Conservation (phyloP, 2,888 invertebrate genomes). For the Dermolepida albohirtum region DNA sequence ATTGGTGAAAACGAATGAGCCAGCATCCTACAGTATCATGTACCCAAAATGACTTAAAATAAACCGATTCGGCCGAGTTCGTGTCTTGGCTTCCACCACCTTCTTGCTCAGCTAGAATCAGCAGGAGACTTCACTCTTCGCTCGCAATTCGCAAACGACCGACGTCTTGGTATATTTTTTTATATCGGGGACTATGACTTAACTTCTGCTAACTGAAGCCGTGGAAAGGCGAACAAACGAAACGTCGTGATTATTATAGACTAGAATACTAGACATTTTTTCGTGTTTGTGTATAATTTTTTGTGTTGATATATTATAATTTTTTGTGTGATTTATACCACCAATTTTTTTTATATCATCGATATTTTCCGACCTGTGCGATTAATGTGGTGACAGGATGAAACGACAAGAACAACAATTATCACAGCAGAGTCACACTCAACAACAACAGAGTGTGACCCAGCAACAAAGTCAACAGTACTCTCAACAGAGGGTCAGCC, state of each 20-base stretch:
- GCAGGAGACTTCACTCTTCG: slow-evolving; percentile 77
- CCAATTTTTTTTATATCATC: slow-evolving; percentile 53
- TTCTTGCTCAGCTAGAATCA: slow-evolving; percentile 51
- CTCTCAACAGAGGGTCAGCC: slow-evolving; percentile 70
- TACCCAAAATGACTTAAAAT: slow-evolving; percentile 56
- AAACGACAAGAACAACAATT: slow-evolving; percentile 74
- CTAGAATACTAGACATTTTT: slow-evolving; percentile 52
- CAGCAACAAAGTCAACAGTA: slow-evolving; percentile 68
- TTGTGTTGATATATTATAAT: slow-evolving; percentile 42
- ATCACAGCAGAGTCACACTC: slow-evolving; percentile 64
- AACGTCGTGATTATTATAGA: slow-evolving; percentile 56
- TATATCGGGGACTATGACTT: slow-evolving; percentile 82
- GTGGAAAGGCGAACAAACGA: slow-evolving; percentile 62
- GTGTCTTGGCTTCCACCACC: slow-evolving; percentile 52
- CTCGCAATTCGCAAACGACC: slow-evolving; percentile 93
- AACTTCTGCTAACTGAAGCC: slow-evolving; percentile 76
- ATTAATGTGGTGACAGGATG: slow-evolving; percentile 72
- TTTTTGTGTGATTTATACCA: slow-evolving; percentile 55
- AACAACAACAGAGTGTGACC: slow-evolving; percentile 60
- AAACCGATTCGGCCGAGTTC: slow-evolving; percentile 53
- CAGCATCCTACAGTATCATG: slow-evolving; percentile 49
- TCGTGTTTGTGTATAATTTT: slow-evolving; percentile 56
- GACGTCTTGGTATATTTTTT: slow-evolving; percentile 83
- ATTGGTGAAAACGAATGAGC: slow-evolving; percentile 31
- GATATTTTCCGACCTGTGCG: slow-evolving; percentile 56